Conservation (phyloP, 2,888 invertebrate genomes). For the Urechis unicinctus region DNA sequence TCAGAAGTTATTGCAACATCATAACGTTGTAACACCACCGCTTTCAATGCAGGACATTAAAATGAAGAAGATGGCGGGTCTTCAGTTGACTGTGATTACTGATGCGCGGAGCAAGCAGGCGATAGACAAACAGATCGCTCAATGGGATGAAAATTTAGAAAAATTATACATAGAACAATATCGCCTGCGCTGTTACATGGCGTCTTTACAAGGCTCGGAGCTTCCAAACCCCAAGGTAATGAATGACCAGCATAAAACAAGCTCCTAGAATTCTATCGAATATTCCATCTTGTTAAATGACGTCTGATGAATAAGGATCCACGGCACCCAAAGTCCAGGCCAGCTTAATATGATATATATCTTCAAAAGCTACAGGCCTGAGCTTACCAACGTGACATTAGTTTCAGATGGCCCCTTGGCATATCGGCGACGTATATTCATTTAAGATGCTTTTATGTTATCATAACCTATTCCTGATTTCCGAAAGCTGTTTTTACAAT, state of each 20-base stretch:
- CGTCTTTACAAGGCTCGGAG: conserved; percentile 77
- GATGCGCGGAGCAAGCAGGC: conserved; percentile 87
- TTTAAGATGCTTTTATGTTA: too few species aligned
- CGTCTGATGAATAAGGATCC: background rate
- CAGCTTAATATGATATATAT: too few species aligned
- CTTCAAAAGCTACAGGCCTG: too few species aligned
- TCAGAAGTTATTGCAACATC: too few species aligned
- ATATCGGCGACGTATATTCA: too few species aligned
- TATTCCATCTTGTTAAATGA: background rate
- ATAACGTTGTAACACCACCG: too few species aligned
- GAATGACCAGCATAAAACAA: too few species aligned
- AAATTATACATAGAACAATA: conserved; percentile 94
- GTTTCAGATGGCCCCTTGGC: too few species aligned
- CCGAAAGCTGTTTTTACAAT: too few species aligned
- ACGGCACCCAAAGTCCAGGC: too few species aligned
- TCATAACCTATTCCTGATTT: too few species aligned
- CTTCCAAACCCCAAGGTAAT: conserved; percentile 96
- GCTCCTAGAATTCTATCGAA: background rate
- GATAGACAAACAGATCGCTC: conserved; percentile 84
- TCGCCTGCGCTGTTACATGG: conserved; percentile 91
- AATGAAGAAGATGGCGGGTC: conserved; percentile 96
- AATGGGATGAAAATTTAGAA: conserved; percentile 96
- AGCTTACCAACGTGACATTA: too few species aligned
- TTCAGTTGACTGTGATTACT: conserved; percentile 91
- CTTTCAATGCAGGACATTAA: conserved; percentile 93